These are phyloP conservation scores for Asteroscopus sphinx DNA, from an alignment of 2,888 invertebrate genomes.

Conservation along the genomic window DNA sequence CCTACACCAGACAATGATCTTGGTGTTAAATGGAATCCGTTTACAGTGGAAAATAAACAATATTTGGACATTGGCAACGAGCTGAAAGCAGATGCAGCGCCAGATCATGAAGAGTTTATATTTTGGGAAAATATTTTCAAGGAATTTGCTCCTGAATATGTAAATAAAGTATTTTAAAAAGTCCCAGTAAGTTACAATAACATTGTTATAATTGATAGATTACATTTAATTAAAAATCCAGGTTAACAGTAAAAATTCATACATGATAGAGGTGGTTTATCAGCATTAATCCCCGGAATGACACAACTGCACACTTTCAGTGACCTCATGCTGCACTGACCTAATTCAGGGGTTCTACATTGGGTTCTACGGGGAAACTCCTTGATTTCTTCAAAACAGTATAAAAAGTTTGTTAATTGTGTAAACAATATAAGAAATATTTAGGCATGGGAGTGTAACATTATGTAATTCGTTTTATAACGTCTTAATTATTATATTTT, in stretches of 20 bases:
- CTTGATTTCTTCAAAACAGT: no score
- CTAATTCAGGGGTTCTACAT: no score
- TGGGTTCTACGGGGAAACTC: no score
- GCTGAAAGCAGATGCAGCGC: slow-evolving; percentile 22
- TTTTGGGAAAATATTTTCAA: slow-evolving; percentile 46
- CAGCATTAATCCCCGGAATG: slow-evolving; percentile 22
- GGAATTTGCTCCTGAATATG: slow-evolving; percentile 25
- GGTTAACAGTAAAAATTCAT: slow-evolving; percentile 1
- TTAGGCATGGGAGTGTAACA: no score
- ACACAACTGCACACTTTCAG: slow-evolving; percentile 30
- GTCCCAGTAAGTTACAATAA: no score
- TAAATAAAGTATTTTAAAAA: slow-evolving; percentile 13
- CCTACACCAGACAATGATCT: slow-evolving; percentile 57
- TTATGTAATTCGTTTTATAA: no score
- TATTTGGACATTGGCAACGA: slow-evolving; percentile 46
- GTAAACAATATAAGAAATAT: no score
- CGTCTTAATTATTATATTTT: no score
- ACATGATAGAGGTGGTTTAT: slow-evolving; percentile 16
- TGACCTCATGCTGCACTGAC: no score
- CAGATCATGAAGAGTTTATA: slow-evolving; percentile 32
- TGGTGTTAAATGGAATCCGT: slow-evolving; percentile 52
- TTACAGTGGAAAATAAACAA: slow-evolving; percentile 33
- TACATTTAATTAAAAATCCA: no score
- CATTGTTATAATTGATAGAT: no score
- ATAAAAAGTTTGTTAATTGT: no score